Base-by-base conservation (phyloP, 2,797 vertebrate genomes). In the Nyctalus aviator region DNA sequence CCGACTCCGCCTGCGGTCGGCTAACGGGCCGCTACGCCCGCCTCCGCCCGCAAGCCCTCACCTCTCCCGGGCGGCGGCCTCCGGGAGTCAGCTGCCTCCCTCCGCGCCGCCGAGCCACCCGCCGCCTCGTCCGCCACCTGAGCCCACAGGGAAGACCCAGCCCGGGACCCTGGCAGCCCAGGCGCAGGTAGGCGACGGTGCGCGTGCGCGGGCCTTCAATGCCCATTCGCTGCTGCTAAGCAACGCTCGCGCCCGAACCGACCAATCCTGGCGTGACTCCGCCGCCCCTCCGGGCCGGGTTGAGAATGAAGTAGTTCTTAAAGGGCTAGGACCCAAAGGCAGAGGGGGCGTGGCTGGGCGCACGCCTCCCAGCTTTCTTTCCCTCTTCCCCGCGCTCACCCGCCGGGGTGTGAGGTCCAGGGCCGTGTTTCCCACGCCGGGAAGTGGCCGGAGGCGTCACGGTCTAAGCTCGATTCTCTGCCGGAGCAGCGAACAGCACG, bases 181-280 rank as follows among this genome's bases (percentile, higher is more conserved):
- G 46, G 77, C 21, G 84, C 95, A 90, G 90, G 78, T 68, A 44
- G 93, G 66, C 10, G 48, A 4, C 18, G 3, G 9, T 84, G 76
- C 97, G 96, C 96, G 20, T 71, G 96, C 96, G 93, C 92, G 0
- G 46, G 10, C 2, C 55, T 32, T 21, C 75, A 30, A 14, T 0
- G 3, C 0, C 37, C n/a, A 96, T 94, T 96, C 48, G 95, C 90
- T 92, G 93, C 75, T 94, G 89, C 96, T 81, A 81, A 84, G 96
- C 53, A 73, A 96, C 94, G 20, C 37, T 79, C 37, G 57, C 90
- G 90, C 92, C 76, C 30, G n/a, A 88, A 55, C 72, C 8, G 30
- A 66, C 97, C 97, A 96, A 96, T 96, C 90, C 14, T 8, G 83
- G 91, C 0, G 76, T 32, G 48, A 11, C 48, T 55, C 23, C 20